Percentiles rank a stretch among this genome's conserved stretches.
phyloP scores from a whole-genome alignment of 2,888 invertebrate genomes.

The Aspidiotus rigidus region DNA sequence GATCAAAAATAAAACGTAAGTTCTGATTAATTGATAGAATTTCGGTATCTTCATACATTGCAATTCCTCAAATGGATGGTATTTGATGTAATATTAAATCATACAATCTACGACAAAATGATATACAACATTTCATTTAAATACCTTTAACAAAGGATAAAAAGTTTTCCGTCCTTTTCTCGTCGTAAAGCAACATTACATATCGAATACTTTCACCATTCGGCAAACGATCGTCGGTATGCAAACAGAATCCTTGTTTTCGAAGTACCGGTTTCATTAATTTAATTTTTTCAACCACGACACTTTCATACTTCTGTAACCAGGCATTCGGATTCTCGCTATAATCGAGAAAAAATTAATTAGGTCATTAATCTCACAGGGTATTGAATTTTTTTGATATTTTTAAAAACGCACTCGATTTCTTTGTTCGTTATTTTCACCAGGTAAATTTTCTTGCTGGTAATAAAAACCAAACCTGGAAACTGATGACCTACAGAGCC shows the following conservation, averaged over 20 bases:
- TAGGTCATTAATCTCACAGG: neutral
- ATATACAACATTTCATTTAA: neutral
- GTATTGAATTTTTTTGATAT: neutral
- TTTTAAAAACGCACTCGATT: slow-evolving; percentile 14
- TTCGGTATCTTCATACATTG: no score
- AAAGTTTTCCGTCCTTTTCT: slow-evolving; percentile 25
- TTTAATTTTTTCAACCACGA: slow-evolving; percentile 20
- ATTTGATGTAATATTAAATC: no score
- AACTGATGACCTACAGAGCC: neutral
- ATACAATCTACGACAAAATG: no score
- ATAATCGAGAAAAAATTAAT: neutral
- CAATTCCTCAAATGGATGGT: no score
- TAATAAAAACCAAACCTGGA: slow-evolving; percentile 16
- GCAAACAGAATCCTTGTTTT: slow-evolving; percentile 27
- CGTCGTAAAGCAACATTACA: slow-evolving; percentile 16
- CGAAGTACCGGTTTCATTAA: slow-evolving; percentile 23
- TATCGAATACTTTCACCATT: neutral
- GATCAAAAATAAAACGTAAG: no score
- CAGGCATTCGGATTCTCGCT: slow-evolving; percentile 19
- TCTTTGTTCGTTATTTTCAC: slow-evolving; percentile 21
- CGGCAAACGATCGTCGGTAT: slow-evolving; percentile 17
- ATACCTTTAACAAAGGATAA: slow-evolving; percentile 17
- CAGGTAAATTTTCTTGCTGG: slow-evolving; percentile 21
- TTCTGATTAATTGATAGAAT: no score
- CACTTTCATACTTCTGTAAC: slow-evolving; percentile 25